Conservation (phyloP, 2,888 invertebrate genomes). For the Metopia argyrocephala region DNA sequence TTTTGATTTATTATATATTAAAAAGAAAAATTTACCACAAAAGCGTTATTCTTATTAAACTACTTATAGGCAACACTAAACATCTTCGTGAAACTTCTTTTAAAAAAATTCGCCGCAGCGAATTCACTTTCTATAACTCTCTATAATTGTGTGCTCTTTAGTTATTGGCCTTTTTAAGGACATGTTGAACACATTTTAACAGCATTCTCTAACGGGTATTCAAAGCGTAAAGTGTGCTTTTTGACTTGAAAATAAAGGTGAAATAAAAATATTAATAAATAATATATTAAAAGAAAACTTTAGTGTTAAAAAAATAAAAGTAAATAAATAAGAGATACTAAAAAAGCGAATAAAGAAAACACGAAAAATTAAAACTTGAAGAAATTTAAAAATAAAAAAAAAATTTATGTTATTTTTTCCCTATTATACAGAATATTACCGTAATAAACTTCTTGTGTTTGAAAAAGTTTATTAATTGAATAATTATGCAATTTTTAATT, state of each 20-base stretch:
- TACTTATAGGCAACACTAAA: neutral
- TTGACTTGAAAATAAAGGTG: neutral
- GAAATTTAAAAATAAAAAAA: neutral
- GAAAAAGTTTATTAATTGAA: no score
- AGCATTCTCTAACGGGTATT: constrained; percentile 62
- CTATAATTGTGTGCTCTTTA: constrained; percentile 6
- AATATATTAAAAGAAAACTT: neutral
- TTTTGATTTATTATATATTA: no score
- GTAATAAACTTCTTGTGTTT: no score
- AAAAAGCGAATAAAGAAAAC: neutral
- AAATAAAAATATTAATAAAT: neutral
- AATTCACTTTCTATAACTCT: constrained; percentile 7
- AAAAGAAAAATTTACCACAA: neutral
- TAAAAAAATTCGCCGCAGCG: constrained; percentile 40
- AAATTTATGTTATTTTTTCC: no score
- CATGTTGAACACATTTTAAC: constrained; percentile 51
- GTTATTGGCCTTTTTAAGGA: constrained; percentile 57
- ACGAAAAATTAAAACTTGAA: no score
- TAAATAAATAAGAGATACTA: neutral
- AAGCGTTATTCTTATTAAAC: neutral
- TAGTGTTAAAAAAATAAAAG: neutral
- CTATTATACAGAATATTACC: no score
- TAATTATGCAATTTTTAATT: no score
- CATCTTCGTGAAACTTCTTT: constrained; percentile 14
- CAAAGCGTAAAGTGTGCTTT: constrained; percentile 55